Evolutionary conservation across 2,113 vertebrate genomes (phyloP).

Genomic region (Anoura caudifer): DNA sequence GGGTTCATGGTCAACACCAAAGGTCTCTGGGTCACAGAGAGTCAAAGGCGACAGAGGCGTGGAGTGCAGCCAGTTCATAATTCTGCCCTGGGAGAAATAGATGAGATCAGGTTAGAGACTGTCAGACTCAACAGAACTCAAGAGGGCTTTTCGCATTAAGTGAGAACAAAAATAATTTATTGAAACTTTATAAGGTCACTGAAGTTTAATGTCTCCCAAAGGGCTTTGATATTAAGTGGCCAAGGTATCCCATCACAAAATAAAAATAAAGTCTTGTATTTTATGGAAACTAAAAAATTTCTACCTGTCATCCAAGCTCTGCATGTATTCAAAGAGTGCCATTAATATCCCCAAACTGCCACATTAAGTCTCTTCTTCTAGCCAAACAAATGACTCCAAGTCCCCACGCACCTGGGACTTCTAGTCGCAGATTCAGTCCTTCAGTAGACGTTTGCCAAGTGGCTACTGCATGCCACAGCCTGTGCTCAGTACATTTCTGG

Average conservation of each 20-base stretch:
- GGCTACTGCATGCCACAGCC: neutral
- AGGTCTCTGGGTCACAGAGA: neutral
- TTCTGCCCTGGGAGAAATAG: neutral
- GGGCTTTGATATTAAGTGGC: neutral
- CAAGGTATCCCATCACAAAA: conserved; percentile 44
- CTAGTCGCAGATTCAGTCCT: neutral
- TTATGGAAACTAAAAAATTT: conserved; percentile 24
- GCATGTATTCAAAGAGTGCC: neutral
- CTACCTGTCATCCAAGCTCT: conserved; percentile 7
- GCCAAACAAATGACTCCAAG: neutral
- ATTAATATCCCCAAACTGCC: conserved; percentile 34
- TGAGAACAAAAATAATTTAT: conserved; percentile 26
- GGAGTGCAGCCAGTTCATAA: neutral
- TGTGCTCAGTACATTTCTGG: neutral
- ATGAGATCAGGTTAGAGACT: neutral
- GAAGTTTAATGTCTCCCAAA: conserved; percentile 33
- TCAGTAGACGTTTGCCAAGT: neutral
- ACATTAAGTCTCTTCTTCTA: neutral
- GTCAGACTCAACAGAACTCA: neutral
- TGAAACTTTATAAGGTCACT: conserved; percentile 55
- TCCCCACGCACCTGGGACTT: neutral
- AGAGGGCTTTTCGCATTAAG: neutral
- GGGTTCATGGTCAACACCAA: neutral
- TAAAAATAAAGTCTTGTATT: conserved; percentile 34
- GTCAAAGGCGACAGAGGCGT: neutral